These are phyloP conservation scores for Palythoa grandiflora DNA, from an alignment of 92 coral and sea anemone species.

Conservation along the genomic window DNA sequence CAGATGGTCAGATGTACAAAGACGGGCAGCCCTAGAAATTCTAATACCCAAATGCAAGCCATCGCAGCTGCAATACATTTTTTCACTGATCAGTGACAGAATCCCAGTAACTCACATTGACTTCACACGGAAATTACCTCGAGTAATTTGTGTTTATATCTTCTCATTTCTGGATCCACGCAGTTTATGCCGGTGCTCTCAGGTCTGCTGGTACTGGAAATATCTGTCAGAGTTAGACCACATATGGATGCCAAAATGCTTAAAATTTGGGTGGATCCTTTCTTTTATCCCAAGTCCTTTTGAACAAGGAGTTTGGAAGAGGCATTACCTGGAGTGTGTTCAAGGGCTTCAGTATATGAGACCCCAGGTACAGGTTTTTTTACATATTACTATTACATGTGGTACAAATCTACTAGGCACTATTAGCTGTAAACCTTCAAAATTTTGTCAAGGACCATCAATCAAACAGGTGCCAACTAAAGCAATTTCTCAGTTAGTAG, in stretches of 20 bases:
- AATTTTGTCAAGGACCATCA: too few species aligned
- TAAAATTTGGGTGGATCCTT: slow-evolving; percentile 91
- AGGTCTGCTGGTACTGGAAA: slow-evolving; percentile 99
- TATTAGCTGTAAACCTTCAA: too few species aligned
- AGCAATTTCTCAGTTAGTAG: too few species aligned
- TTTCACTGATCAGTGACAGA: slow-evolving; percentile 80
- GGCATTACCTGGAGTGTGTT: slow-evolving; percentile 91
- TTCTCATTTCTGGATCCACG: slow-evolving; percentile 95
- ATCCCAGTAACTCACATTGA: slow-evolving; percentile 96
- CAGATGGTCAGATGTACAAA: slow-evolving; percentile 89
- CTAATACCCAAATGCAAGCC: slow-evolving; percentile 88
- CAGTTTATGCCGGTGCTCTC: slow-evolving; percentile 93
- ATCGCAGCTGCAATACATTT: slow-evolving; percentile 83
- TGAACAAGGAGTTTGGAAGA: slow-evolving; percentile 98
- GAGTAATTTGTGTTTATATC: slow-evolving; percentile 81
- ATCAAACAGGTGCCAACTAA: too few species aligned
- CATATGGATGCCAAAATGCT: slow-evolving; percentile 96
- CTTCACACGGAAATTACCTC: slow-evolving; percentile 90
- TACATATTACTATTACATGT: too few species aligned
- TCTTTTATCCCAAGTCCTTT: slow-evolving; percentile 97
- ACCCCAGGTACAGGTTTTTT: slow-evolving; percentile 67
- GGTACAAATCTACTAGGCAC: too few species aligned
- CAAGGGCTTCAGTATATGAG: slow-evolving; percentile 81
- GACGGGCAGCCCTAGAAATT: slow-evolving; percentile 86
- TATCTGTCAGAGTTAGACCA: slow-evolving; percentile 89